phyloP scores from a whole-genome alignment of 2,113 vertebrate genomes.

The Callospermophilus lateralis region DNA sequence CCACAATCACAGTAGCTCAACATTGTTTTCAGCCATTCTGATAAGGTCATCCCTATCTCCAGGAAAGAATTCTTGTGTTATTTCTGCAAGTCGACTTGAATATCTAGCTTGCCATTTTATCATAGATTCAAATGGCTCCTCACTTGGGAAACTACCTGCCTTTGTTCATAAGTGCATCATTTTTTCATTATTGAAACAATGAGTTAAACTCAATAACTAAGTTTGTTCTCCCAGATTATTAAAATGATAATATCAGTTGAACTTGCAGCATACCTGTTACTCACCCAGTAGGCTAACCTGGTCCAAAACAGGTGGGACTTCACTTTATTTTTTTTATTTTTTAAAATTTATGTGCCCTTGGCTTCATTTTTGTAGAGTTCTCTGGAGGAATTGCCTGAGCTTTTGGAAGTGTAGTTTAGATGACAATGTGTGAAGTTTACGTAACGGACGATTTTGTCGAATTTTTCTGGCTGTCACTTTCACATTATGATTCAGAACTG shows the following conservation, averaged over 20 bases:
- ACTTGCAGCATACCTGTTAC: accelerated
- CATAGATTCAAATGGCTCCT: neutral
- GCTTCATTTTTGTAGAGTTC: neutral
- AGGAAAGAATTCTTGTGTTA: neutral
- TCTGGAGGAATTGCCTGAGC: neutral
- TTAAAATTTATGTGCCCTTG: neutral
- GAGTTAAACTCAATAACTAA: neutral
- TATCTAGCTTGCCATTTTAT: neutral
- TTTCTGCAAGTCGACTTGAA: neutral
- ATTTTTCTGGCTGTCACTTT: neutral
- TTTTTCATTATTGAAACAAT: neutral
- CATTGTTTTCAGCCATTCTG: neutral
- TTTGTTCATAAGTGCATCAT: neutral
- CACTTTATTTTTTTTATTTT: neutral
- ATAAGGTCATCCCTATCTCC: accelerated
- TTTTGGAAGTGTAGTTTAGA: neutral
- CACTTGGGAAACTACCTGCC: neutral
- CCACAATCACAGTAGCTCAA: too few species aligned
- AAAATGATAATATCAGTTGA: neutral
- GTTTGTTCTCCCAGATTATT: neutral
- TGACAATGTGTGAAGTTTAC: neutral
- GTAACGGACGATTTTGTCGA: neutral
- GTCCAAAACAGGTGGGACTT: accelerated
- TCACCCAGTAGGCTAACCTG: accelerated
- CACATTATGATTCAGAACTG: neutral